These are phyloP conservation scores for Tetranychus cinnabarinus DNA, from an alignment of 1,140 invertebrate species.

Conservation along the genomic window DNA sequence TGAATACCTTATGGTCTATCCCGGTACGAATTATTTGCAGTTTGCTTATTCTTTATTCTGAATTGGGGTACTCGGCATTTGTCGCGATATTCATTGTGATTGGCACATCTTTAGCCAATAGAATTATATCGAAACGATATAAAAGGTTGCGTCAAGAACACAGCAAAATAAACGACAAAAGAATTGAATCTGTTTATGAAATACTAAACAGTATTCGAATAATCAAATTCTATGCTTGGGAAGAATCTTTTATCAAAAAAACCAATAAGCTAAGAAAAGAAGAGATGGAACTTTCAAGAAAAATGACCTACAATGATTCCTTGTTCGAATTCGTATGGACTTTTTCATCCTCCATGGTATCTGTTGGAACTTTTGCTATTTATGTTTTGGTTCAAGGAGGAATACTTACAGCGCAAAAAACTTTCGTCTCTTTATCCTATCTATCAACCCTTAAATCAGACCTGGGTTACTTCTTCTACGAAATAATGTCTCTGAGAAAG, in stretches of 20 bases:
- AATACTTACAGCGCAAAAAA: constrained; percentile 32
- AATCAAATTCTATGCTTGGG: constrained; percentile 13
- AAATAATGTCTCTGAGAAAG: too few species aligned
- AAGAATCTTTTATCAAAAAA: constrained; percentile 12
- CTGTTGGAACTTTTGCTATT: constrained; percentile 18
- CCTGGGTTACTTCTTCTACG: too few species aligned
- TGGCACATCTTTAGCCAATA: constrained; percentile 26
- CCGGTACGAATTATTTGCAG: constrained; percentile 4
- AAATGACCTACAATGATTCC: constrained; percentile 6
- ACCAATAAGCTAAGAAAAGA: constrained; percentile 9
- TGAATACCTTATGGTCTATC: constrained; percentile 10
- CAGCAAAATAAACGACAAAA: constrained; percentile 12
- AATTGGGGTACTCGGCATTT: constrained; percentile 49
- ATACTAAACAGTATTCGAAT: constrained; percentile 21
- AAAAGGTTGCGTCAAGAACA: constrained; percentile 17
- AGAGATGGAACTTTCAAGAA: constrained; percentile 11
- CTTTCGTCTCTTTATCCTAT: constrained; percentile 32
- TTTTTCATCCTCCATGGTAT: constrained; percentile 15
- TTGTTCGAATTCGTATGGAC: constrained; percentile 1
- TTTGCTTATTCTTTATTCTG: constrained; percentile 22
- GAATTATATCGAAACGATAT: constrained; percentile 19
- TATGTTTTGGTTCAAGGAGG: constrained; percentile 24
- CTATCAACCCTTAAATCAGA: too few species aligned
- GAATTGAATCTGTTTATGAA: constrained; percentile 21
- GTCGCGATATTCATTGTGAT: constrained; percentile 79